Percentiles rank a stretch among this genome's conserved stretches.
These are phyloP conservation scores for Microcebus murinus DNA, from an alignment of 2,113 vertebrate species.

Conservation along the genomic window DNA sequence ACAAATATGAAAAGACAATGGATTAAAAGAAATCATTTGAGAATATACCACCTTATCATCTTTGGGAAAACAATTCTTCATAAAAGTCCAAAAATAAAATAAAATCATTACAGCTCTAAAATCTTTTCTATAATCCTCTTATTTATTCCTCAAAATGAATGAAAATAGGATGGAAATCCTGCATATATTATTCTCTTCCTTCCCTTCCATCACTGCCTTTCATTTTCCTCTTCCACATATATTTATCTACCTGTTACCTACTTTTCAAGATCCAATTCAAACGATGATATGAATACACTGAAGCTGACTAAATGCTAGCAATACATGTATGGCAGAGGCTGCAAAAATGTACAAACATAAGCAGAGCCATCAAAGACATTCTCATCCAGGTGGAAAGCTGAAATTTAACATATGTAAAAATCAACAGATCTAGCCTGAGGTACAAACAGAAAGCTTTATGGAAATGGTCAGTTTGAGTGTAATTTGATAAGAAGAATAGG, in stretches of 20 bases:
- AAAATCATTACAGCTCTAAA: not conserved
- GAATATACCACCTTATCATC: not conserved
- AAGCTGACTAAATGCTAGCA: not conserved
- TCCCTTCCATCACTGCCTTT: not conserved
- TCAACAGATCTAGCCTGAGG: not conserved
- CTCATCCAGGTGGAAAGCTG: accelerated
- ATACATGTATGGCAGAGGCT: not conserved
- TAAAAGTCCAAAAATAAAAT: not conserved
- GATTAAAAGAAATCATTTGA: not conserved
- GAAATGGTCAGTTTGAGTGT: not conserved
- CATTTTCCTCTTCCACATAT: not conserved
- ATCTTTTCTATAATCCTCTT: not conserved
- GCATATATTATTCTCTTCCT: not conserved
- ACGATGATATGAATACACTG: not conserved
- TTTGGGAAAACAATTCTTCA: slow-evolving; percentile 30
- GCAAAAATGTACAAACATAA: not conserved
- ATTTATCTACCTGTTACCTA: not conserved
- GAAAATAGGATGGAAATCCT: not conserved
- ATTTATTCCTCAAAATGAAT: not conserved
- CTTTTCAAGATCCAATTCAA: slow-evolving; percentile 7
- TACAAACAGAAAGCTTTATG: not conserved
- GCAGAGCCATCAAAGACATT: not conserved
- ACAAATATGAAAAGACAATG: not conserved
- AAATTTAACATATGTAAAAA: not conserved
- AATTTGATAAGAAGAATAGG: not conserved